Percentiles rank a stretch among this genome's conserved stretches.
phyloP scores from a whole-genome alignment of 2,113 vertebrate species.

The Phrynosoma blainvillii region DNA sequence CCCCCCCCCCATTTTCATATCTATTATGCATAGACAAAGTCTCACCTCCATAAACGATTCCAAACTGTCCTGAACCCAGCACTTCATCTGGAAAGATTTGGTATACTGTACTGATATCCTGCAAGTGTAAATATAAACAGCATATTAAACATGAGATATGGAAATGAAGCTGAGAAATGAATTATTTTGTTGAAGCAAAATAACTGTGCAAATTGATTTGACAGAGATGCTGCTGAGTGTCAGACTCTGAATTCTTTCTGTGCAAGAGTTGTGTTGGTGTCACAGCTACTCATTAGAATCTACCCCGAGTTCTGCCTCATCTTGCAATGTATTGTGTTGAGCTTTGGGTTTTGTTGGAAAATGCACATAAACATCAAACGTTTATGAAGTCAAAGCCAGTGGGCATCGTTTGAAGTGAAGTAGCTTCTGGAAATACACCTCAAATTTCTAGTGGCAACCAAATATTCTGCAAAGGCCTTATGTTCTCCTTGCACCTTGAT shows the following conservation, averaged over 20 bases:
- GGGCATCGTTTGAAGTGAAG: background rate
- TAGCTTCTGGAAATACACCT: background rate
- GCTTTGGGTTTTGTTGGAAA: background rate
- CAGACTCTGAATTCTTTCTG: background rate
- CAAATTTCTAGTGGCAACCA: background rate
- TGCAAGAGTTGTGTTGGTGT: background rate
- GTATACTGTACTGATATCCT: conserved; percentile 97
- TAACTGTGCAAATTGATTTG: background rate
- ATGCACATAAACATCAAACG: background rate
- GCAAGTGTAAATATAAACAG: conserved; percentile 42
- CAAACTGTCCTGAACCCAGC: conserved; percentile 96
- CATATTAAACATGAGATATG: conserved; percentile 44
- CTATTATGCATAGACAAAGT: background rate
- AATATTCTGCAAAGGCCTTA: background rate
- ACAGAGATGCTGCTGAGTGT: background rate
- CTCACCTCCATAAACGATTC: conserved; percentile 97
- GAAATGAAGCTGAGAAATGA: conserved; percentile 13
- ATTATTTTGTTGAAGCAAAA: conserved; percentile 26
- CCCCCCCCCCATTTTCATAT: background rate
- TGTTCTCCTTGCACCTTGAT: background rate
- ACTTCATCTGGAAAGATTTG: conserved; percentile 99
- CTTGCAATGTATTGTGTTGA: background rate
- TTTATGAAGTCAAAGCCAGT: background rate
- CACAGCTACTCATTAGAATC: background rate
- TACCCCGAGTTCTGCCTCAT: background rate